phyloP scores from a whole-genome alignment of 2,113 vertebrate genomes.

The Psettodes erumei region DNA sequence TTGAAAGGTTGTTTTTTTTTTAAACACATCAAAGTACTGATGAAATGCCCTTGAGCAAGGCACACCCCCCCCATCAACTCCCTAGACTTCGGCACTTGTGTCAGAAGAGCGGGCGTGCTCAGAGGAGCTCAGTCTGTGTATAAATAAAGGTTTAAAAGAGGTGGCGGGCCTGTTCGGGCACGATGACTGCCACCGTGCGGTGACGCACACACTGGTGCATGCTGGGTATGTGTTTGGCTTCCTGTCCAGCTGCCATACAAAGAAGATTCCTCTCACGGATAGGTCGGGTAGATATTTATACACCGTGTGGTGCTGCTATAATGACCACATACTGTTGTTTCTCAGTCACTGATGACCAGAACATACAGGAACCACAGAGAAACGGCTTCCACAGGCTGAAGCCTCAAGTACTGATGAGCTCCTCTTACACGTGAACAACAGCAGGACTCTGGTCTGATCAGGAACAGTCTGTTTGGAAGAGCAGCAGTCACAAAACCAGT shows the following conservation, averaged over 20 bases:
- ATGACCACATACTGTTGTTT: no score
- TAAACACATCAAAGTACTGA: not conserved
- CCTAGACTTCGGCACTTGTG: not conserved
- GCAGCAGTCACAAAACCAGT: no score
- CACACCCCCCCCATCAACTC: not conserved
- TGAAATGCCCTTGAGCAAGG: not conserved
- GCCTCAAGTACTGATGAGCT: no score
- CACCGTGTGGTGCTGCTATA: not conserved
- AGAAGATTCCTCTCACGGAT: constrained; percentile 35
- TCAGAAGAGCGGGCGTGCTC: not conserved
- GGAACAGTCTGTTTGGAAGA: no score
- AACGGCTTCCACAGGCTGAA: no score
- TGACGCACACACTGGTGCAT: constrained; percentile 7
- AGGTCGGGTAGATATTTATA: constrained; percentile 31
- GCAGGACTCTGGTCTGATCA: no score
- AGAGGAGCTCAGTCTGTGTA: not conserved
- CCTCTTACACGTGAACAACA: no score
- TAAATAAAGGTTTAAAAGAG: not conserved
- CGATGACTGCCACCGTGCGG: not conserved
- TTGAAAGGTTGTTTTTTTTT: not conserved
- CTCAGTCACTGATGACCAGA: no score
- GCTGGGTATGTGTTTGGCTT: constrained; percentile 37
- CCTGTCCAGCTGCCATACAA: constrained; percentile 40
- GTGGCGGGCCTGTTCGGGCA: constrained; percentile 5
- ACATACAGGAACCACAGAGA: no score